Evolutionary conservation across 1,140 invertebrate genomes (phyloP), one percentile per base, ranked within the genome.

Genomic region (Pseudomyrmex concolor): DNA sequence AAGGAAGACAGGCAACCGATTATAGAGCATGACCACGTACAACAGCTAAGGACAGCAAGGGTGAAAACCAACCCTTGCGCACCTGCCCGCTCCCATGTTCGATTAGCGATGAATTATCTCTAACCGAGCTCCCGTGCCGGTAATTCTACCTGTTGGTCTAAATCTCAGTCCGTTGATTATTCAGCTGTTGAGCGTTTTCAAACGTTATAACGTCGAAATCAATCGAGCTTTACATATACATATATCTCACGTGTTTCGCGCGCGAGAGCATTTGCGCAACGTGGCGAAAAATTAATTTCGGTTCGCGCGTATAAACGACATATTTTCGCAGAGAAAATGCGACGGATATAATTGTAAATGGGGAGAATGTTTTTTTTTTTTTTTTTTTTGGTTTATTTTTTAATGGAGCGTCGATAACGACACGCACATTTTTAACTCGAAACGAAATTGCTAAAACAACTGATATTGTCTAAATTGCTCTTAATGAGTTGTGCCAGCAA

Each of bases 31-130:
- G 89, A 89, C 82, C 85, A 82, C 84, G 84, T 86, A 84, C 82
- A 83, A 50, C 51, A 50, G 78, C 80, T 87, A 84, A 87, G 84
- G 66, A 86, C 62, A 71, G 76, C 86, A 86, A 91, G 88, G 88
- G 83, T 84, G 82, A 84, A 89, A 91, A 83, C 85, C 82, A 90
- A 81, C 85, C 84, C 86, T 89, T 83, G 88, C 82, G 77, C 89
- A 91, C 87, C 90, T 92, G 91, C 84, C 86, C 66, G 82, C 86
- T 90, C 89, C 85, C 90, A 90, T 89, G 84, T 91, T 91, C 89
- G 89, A 90, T 91, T 91, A 90, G 84, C 86, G 87, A 92, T 90
- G 88, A 92, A 91, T 90, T 90, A 91, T 91, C 89, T 83, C 70
- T 64, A 51, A 68, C 60, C 84, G 86, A 84, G 84, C 76, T 84